These are phyloP conservation scores for Hypothenemus hampei DNA, from an alignment of 1,140 invertebrate species.

Conservation along the genomic window DNA sequence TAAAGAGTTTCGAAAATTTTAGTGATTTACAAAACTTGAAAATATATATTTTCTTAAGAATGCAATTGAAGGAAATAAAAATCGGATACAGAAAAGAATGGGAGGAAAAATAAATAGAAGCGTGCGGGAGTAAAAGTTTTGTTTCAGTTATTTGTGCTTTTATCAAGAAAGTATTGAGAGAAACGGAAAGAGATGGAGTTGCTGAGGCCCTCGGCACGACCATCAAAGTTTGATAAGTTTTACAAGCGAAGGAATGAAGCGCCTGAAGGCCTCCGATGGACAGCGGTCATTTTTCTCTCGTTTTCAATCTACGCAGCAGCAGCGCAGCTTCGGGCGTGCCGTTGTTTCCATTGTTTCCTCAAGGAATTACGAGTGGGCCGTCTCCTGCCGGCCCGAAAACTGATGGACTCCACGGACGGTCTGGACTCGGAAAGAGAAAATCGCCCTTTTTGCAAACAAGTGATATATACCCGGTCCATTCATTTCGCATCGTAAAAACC, in stretches of 20 bases:
- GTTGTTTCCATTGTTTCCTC: constrained; percentile 27
- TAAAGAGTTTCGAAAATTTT: too few species aligned
- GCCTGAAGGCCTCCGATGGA: constrained; percentile 39
- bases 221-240: constrained; percentile 48
- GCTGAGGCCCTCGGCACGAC: constrained; percentile 33
- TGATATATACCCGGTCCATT: constrained; percentile 13
- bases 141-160: constrained; percentile 45
- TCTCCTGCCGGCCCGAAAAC: constrained; percentile 16
- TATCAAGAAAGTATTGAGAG: constrained; percentile 46
- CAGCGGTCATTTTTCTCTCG: constrained; percentile 51
- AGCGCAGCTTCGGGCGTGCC: too few species aligned
- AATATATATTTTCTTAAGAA: background rate
- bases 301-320: constrained; percentile 47
- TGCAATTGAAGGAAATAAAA: constrained; percentile 9
- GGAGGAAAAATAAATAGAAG: constrained; percentile 12
- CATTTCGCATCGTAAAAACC: constrained; percentile 3
- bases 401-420: constrained; percentile 17
- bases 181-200: too few species aligned
- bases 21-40: background rate
- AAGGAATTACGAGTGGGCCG: constrained; percentile 19
- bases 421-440: constrained; percentile 17
- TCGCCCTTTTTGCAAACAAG: constrained; percentile 3
- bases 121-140: constrained; percentile 32
- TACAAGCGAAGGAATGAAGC: constrained; percentile 37
- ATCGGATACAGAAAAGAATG: constrained; percentile 7